These are phyloP conservation scores for Heliothis peltigera DNA, from an alignment of 2,888 invertebrate species.

Conservation along the genomic window DNA sequence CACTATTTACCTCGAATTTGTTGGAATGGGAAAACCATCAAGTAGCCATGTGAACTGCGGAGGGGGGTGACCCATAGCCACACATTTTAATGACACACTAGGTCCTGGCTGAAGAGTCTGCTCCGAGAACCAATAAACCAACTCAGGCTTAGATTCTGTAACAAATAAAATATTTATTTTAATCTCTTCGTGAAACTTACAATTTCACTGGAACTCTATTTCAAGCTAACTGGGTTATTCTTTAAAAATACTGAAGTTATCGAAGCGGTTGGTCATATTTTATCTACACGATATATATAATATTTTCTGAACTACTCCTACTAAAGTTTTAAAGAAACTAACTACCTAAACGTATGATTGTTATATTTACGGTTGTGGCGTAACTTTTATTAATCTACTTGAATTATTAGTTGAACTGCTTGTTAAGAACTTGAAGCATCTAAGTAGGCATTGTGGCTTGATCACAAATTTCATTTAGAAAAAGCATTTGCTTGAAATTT, in stretches of 20 bases:
- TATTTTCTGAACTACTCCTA: constrained; percentile 18
- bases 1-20: constrained; percentile 90
- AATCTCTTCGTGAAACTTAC: constrained; percentile 15
- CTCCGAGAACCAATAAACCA: constrained; percentile 97
- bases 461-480: constrained; percentile 40
- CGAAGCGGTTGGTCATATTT: constrained; percentile 11
- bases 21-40: constrained; percentile 96
- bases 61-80: constrained; percentile 98
- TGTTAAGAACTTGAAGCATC: constrained; percentile 22
- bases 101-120: constrained; percentile 97
- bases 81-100: constrained; percentile 97
- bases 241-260: constrained; percentile 31
- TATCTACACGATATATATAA: constrained; percentile 13
- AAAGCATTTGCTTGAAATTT: constrained; percentile 46
- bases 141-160: constrained; percentile 96
- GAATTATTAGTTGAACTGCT: constrained; percentile 20
- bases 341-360: constrained; percentile 2
- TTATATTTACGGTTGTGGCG: background rate
- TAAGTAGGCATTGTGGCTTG: background rate
- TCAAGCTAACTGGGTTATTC: constrained; percentile 44
- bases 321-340: constrained; percentile 4
- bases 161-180: constrained; percentile 53
- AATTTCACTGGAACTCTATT: constrained; percentile 31
- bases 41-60: constrained; percentile 97
- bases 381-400: background rate